These are phyloP conservation scores for Fregata magnificens DNA, from an alignment of 2,113 vertebrate species.

Conservation along the genomic window DNA sequence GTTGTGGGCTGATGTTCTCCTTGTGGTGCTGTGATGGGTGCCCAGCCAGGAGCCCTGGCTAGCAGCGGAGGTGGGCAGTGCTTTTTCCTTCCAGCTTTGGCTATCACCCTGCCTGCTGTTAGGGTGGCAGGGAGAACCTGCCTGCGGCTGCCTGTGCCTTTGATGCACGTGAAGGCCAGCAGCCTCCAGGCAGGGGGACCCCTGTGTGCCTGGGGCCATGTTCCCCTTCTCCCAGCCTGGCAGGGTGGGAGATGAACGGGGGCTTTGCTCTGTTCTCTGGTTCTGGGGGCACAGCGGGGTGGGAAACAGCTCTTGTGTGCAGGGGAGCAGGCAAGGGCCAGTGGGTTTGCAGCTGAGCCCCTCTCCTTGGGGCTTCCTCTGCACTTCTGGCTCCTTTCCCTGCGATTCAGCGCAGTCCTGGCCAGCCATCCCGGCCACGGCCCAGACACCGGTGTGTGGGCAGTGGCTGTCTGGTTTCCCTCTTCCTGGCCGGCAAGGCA, in stretches of 20 bases:
- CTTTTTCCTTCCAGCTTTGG: background rate
- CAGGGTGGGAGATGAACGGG: accelerated
- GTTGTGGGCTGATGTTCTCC: background rate
- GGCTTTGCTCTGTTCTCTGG: background rate
- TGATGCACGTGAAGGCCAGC: background rate
- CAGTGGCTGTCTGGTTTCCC: background rate
- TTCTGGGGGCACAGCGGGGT: background rate
- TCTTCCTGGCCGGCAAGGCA: background rate
- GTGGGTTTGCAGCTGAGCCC: background rate
- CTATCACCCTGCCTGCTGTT: background rate
- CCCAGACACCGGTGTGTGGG: background rate
- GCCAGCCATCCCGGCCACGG: background rate
- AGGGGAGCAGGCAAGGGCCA: background rate
- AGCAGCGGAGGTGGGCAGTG: background rate
- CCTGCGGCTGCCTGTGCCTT: background rate
- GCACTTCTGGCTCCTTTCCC: background rate
- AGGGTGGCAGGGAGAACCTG: background rate
- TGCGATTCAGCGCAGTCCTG: background rate
- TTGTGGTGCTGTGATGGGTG: background rate
- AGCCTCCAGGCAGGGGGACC: background rate
- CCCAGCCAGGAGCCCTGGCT: background rate
- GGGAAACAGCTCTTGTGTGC: background rate
- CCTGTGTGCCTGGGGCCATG: accelerated
- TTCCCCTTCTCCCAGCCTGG: background rate
- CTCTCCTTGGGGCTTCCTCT: background rate